Base-by-base conservation (phyloP, 2,113 vertebrate species). In the Anolis sagrei region DNA sequence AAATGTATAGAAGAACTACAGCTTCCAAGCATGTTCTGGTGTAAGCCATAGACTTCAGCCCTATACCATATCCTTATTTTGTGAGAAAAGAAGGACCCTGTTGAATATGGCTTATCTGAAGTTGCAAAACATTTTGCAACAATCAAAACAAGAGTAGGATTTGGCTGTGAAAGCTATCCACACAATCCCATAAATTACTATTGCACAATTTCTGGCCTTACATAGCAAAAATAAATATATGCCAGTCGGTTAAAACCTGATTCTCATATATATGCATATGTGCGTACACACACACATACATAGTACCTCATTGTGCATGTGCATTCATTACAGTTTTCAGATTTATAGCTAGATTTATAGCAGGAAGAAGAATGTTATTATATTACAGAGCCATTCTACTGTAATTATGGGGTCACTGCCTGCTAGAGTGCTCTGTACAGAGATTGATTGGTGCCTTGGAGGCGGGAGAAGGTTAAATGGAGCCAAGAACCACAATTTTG, bases 381-480 rank as follows among this genome's bases (percentile, higher is more conserved):
- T 89, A 44, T 66, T 83, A 70, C 49, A 81, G 27, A 89, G 48
- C 74, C 76, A 9, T 84, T 86, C 13, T 32, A 2, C 68, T 70
- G 76, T 51, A 81, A 68, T 82, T 44, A 78, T 61, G 84, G 61
- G 64, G 69, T 48, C 73, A 11, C 77, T 69, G 39, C 81, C 84
- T 75, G 61, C 44, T 68, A 36, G 23, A 81, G 21, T 34, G 70
- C 13, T 32, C 34, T 1, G 29, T 19, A 23, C 19, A 23, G 34
- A 85, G 77, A 44, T 75, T 21, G 79, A 44, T 69, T 7, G n/a
- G 69, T 74, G 23, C 76, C 86, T 66, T 36, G 74, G 85, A 16
- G 86, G 84, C 80, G 68, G 0, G 27, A 39, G 32, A 77, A 78
- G 49, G 16, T 34, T 89, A 88, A 84, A 70, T 36, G 3, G 78